phyloP scores from a whole-genome alignment of 2,888 invertebrate species.

The Stenolophus ochropezus region DNA sequence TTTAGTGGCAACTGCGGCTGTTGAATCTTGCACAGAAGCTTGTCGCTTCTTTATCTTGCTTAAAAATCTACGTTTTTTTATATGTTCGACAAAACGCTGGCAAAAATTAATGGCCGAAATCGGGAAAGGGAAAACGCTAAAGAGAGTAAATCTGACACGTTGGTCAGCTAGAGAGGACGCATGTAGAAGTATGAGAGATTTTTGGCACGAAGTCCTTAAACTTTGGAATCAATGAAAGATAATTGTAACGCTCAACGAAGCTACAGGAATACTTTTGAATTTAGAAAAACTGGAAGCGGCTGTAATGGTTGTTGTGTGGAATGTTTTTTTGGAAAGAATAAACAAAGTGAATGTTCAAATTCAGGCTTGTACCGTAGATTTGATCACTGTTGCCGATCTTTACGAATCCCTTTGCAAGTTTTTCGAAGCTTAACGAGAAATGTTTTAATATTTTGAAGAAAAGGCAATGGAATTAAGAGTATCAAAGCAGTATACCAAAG shows the following conservation, averaged over 20 bases:
- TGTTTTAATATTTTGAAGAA: conserved; percentile 54
- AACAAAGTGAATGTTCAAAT: conserved; percentile 61
- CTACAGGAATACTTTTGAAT: conserved; percentile 57
- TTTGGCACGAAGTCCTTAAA: conserved; percentile 62
- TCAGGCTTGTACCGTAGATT: conserved; percentile 64
- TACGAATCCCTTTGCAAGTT: conserved; percentile 65
- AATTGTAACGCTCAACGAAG: conserved; percentile 64
- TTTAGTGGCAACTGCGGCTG: conserved; percentile 62
- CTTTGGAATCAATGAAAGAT: conserved; percentile 63
- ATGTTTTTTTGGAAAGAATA: conserved; percentile 64
- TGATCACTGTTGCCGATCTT: conserved; percentile 64
- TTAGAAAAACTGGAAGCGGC: conserved; percentile 62
- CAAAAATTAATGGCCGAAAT: conserved; percentile 62
- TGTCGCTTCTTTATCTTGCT: conserved; percentile 63
- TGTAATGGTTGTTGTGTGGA: conserved; percentile 64
- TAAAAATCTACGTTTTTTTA: conserved; percentile 62
- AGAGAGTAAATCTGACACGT: conserved; percentile 66
- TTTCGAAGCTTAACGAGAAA: conserved; percentile 60
- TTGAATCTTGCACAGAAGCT: conserved; percentile 62
- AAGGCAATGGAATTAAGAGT: conserved; percentile 32
- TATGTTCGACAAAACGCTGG: conserved; percentile 63
- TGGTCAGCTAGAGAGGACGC: conserved; percentile 67
- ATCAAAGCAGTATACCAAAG: too few species aligned
- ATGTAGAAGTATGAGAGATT: conserved; percentile 63
- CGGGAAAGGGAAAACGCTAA: conserved; percentile 63